Evolutionary conservation across 2,888 invertebrate genomes (phyloP), one percentile per base, ranked within the genome.

Genomic region (Chloroclystis v-ata): DNA sequence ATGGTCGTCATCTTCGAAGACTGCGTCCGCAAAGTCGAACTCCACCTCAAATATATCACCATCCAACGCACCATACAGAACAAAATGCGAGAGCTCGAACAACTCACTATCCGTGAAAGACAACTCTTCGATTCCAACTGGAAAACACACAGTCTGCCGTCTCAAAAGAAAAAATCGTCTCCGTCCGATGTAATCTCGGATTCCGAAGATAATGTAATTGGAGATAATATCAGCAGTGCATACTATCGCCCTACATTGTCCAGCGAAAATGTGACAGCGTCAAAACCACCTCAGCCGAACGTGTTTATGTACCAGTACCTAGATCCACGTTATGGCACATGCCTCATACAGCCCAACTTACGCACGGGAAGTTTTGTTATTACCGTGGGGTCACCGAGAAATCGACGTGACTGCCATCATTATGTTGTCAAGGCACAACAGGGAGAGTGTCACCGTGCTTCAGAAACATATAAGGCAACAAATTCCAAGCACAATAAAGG

Each of bases 1-100:
- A 96, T 98, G 94, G 97, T 98, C 16, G 98, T 98, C 9, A 91
- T 98, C 28, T 98, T 97, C 74, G 98, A 98, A 86, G 97, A 98
- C 75, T 97, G 98, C 69, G 97, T 97, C 1, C 91, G 96, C 51
- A 98, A 98, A 90, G 87, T 97, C 28, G 96, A 97, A 68, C 90
- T 98, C 0, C 97, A 98, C 75, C 95, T 97, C 90, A 92, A 97
- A 51, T 96, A 96, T 70, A 95, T 98, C 57, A 95, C 95, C 68
- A 89, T 98, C 24, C 96, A 97, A 81, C 90, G 95, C 61, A 89
- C 94, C 26, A 83, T 97, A 14, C 95, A 97, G 76, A 91, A 91
- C 33, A 96, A 96, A 78, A 92, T 96, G 90, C 91, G 92, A 35
- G 96, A 96, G 75, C 77, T 97, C 42, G 96, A 97, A 72, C 91